Evolutionary conservation across 1,140 invertebrate genomes (phyloP).

Genomic region (Saxidomus purpurata): DNA sequence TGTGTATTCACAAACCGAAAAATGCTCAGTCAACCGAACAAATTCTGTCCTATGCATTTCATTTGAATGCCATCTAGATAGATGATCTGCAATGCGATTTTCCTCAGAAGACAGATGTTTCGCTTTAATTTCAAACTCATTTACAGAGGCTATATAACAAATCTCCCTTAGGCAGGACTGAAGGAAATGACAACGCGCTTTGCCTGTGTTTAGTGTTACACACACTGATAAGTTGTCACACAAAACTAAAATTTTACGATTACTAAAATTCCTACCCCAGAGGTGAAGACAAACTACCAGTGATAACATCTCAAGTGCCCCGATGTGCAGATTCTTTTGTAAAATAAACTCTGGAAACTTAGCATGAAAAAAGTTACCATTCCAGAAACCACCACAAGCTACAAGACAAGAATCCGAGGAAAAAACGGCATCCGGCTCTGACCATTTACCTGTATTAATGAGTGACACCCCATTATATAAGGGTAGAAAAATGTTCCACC

Average conservation of each 20-base stretch:
- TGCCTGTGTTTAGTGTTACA: conserved; percentile 1
- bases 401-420: conserved; percentile 40
- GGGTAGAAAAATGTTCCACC: conserved; percentile 55
- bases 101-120: too few relatives aligned
- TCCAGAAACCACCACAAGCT: conserved; percentile 38
- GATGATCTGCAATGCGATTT: too few relatives aligned
- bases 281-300: conserved; percentile 7
- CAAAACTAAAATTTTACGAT: not conserved
- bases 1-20: not conserved
- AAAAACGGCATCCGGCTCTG: conserved; percentile 5
- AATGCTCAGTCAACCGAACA: too few relatives aligned
- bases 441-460: not conserved
- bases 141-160: not conserved
- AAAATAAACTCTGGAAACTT: conserved; percentile 31
- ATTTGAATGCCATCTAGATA: not conserved
- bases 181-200: not conserved
- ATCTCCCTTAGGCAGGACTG: conserved; percentile 10
- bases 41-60: not conserved
- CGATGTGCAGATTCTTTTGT: conserved; percentile 20
- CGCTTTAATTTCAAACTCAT: too few relatives aligned
- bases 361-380: conserved; percentile 19
- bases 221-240: not conserved
- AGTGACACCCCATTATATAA: conserved; percentile 32
- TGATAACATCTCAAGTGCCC: conserved; percentile 26
- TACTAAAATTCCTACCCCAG: not conserved